phyloP scores from a whole-genome alignment of 2,888 invertebrate species.

The Lochmaea capreae region DNA sequence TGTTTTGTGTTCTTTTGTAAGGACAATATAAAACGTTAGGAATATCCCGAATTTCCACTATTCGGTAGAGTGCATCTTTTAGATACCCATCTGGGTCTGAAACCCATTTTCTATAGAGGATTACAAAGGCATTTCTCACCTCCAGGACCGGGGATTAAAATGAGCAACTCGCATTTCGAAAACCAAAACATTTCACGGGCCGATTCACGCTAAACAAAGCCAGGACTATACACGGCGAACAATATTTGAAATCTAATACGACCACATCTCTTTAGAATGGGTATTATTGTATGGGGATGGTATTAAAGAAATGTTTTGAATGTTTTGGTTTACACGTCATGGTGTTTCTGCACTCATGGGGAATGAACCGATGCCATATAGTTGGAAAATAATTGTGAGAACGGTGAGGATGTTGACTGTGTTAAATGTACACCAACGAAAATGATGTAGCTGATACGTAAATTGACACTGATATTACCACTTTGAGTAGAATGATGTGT shows the following conservation, averaged over 20 bases:
- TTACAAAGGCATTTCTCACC: constrained; percentile 53
- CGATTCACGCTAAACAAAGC: constrained; percentile 16
- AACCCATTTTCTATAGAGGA: constrained; percentile 46
- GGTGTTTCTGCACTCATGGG: constrained; percentile 12
- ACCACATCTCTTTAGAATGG: constrained; percentile 9
- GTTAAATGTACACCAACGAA: neutral
- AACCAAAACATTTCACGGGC: constrained; percentile 45
- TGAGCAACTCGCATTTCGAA: constrained; percentile 48
- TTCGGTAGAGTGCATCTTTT: constrained; percentile 6
- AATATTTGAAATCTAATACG: constrained; percentile 20
- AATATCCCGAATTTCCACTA: constrained; percentile 5
- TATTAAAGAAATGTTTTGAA: constrained; percentile 5
- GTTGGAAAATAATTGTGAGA: neutral
- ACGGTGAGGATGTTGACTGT: neutral
- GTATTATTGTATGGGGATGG: neutral
- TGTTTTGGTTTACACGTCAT: constrained; percentile 1
- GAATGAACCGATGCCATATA: neutral
- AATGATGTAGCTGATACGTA: neutral
- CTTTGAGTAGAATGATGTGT: no score
- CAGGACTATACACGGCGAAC: neutral
- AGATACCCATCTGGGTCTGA: constrained; percentile 10
- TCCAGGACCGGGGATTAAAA: constrained; percentile 53
- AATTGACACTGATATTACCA: neutral
- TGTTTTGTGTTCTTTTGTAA: neutral
- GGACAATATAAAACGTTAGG: neutral